A percentile compares a stretch with the other conserved stretches of the same genome.
Conservation (phyloP, 2,888 invertebrate species). For the Pandemis cinnamomeana region DNA sequence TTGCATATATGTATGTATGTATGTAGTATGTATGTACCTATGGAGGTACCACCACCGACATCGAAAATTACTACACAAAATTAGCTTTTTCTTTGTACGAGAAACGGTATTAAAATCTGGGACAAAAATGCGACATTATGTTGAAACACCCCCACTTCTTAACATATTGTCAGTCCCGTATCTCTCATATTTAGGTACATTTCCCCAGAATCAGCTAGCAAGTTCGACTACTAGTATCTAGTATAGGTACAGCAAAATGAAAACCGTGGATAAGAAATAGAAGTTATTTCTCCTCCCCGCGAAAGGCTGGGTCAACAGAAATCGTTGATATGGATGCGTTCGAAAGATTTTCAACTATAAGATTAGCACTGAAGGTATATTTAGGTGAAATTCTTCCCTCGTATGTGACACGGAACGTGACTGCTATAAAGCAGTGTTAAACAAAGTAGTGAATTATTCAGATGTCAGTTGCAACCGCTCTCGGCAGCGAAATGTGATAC, state of each 20-base stretch:
- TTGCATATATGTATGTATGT: too few species aligned
- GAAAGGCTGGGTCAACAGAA: slow-evolving; percentile 3
- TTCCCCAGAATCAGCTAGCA: not conserved
- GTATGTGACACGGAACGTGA: slow-evolving; percentile 22
- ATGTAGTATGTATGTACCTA: too few species aligned
- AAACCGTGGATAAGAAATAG: slow-evolving; percentile 5
- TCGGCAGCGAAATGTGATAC: slow-evolving; percentile 6
- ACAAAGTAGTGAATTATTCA: slow-evolving; percentile 51
- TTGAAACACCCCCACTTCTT: too few species aligned
- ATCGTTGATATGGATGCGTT: not conserved
- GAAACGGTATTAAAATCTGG: too few species aligned
- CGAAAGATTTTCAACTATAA: slow-evolving; percentile 12
- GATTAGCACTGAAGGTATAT: not conserved
- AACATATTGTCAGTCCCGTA: not conserved
- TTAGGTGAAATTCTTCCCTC: not conserved
- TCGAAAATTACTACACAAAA: too few species aligned
- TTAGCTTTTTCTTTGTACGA: too few species aligned
- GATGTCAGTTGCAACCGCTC: slow-evolving; percentile 45
- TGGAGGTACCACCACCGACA: too few species aligned
- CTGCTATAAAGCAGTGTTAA: slow-evolving; percentile 30
- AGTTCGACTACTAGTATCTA: not conserved
- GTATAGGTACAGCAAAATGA: slow-evolving; percentile 1
- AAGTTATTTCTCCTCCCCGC: slow-evolving; percentile 23
- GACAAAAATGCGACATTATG: too few species aligned
- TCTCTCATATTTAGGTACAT: not conserved